Evolutionary conservation across 2,888 invertebrate genomes (phyloP).

Genomic region (Ectropis crepuscularia): DNA sequence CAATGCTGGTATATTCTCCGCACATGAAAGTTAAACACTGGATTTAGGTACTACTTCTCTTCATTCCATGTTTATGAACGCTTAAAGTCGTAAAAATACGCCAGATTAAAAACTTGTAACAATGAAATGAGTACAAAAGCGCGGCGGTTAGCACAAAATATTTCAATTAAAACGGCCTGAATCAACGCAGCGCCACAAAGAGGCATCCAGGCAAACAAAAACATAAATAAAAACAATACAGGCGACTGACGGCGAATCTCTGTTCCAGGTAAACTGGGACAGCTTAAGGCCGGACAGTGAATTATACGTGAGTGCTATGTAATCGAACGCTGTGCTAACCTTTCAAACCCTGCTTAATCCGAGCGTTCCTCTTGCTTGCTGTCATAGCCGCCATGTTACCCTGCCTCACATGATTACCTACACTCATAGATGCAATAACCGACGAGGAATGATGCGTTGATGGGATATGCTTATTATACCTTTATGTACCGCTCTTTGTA

Average conservation of each 20-base stretch:
- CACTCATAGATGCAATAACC: constrained; percentile 32
- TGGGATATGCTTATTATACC: constrained; percentile 36
- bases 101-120: constrained; percentile 30
- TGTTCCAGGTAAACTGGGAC: constrained; percentile 84
- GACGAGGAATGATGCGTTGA: constrained; percentile 29
- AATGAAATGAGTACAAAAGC: constrained; percentile 42
- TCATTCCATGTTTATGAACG: constrained; percentile 17
- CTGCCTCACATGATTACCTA: constrained; percentile 32
- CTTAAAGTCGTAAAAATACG: constrained; percentile 17
- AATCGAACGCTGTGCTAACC: constrained; percentile 57
- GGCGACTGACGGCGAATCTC: constrained; percentile 72
- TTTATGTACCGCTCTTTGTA: constrained; percentile 36
- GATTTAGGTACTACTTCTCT: constrained; percentile 16
- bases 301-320: constrained; percentile 80
- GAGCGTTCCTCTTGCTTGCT: constrained; percentile 54
- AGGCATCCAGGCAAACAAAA: constrained; percentile 67
- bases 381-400: constrained; percentile 43
- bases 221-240: constrained; percentile 48
- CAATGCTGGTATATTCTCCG: too few relatives aligned
- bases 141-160: constrained; percentile 45
- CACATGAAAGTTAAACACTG: neutral
- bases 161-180: constrained; percentile 44
- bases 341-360: constrained; percentile 43
- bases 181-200: constrained; percentile 41
- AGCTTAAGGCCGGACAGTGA: constrained; percentile 85